Evolutionary conservation across 2,113 vertebrate species (phyloP), one percentile per base, ranked within the genome.

Genomic region (Serinus canaria): DNA sequence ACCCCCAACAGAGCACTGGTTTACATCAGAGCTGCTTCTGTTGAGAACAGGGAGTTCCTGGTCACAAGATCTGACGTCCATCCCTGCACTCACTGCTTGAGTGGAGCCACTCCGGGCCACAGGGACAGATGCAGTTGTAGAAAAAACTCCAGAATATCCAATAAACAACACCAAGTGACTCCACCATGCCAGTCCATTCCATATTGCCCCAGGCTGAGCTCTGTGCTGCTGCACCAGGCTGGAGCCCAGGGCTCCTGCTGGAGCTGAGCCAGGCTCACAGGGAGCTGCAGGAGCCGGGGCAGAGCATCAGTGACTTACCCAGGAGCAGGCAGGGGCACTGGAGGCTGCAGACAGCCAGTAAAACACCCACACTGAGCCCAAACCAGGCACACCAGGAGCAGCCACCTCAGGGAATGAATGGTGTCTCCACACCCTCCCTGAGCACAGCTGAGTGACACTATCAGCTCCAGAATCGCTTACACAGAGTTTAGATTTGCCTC

Each of bases 341-440:
- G 27, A 3, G 49, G 74, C 67, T 68, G 86, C 60, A 6, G 50
- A 18, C n/a, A 83, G 72, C 58, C 73, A 46, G 56, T 2, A 15
- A 67, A 82, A 72, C 8, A 11, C 33, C 89, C 91, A 16, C 2
- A 0, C 44, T 2, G 9, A 82, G 83, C 37, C 83, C 83, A 13
- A 10, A 46, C 20, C 5, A 13, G 68, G 64, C 73, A 52, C 55
- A 1, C 4, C 7, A 3, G 70, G 31, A 77, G 79, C 52, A 37
- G 14, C 0, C 1, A 41, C 25, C 87, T 30, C 6, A 0, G 49
- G 59, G 43, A 64, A 18, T 1, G n/a, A 55, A 14, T 1, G n/a
- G 43, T 10, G 50, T 20, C 84, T 56, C 22, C 30, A 4, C 58
- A 27, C 19, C 4, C 16, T 27, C 37, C 2, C 21, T 13, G 63